Evolutionary conservation across 1,140 invertebrate genomes (phyloP), one percentile per base, ranked within the genome.

Genomic region (Phymorhynchus buccinoides): DNA sequence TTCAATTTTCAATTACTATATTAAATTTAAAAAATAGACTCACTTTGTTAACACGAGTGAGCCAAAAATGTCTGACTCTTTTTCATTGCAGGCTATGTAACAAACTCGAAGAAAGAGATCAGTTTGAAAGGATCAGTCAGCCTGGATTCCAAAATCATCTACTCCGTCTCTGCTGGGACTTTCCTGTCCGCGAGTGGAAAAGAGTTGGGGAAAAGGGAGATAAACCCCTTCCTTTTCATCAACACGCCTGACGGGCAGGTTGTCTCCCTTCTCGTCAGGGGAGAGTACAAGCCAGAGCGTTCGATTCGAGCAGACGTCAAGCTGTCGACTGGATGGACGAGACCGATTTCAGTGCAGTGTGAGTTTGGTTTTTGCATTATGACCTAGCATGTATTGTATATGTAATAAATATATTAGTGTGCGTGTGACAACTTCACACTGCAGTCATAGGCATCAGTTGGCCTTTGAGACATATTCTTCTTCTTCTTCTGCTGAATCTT

Each of bases 271-370:
- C 37, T 27, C 2, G 81, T 62, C 81, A 83, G 32, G 39, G 81
- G 62, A 71, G 81, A 71, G 37, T 73, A 71, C 81, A 35, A 39
- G 32, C 35, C 27, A 1, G 66, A 30, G 18, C 81, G 66, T 3
- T 66, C 62, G 0, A 6, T 83, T 18, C 62, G 66, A 73, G 66
- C 66, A 73, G 81, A 83, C 81, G 37, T 83, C 32, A 83, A 83
- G 39, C 18, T 83, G 37, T n/a, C 39, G 0, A 44, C 62, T 6
- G 62, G 44, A 14, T 44, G 66, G 62, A 30, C 41, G 41, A 42
- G 41, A 12, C 81, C 81, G 1, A 22, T 83, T 42, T 42, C 41
- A 14, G 3, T 68, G 6, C n/a, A 83, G 27, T 83, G 81, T 83
- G 37, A 83, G 81, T 79, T 6, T 68, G 22, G n/a, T n/a, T n/a